Conservation (phyloP, 2,797 vertebrate genomes). For the Sebastes cheni region DNA sequence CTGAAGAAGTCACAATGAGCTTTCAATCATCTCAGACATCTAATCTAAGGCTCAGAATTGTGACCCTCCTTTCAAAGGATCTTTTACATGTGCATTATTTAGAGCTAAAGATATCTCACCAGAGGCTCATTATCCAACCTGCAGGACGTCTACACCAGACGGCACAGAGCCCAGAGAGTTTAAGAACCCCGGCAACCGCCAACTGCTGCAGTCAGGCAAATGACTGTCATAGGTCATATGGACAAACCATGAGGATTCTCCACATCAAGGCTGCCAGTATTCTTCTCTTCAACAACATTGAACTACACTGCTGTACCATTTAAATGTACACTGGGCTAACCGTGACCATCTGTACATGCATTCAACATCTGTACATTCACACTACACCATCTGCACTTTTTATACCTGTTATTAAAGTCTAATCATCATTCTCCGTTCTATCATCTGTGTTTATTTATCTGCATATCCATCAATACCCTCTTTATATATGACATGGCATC, state of each 20-base stretch:
- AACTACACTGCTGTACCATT: not conserved
- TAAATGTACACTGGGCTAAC: not conserved
- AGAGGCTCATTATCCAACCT: slow-evolving; percentile 14
- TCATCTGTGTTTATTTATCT: not conserved
- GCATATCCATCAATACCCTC: not conserved
- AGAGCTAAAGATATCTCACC: not conserved
- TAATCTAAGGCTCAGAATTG: not conserved
- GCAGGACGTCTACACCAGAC: not conserved
- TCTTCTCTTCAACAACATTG: not conserved
- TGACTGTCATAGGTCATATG: slow-evolving; percentile 24
- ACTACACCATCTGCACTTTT: not conserved
- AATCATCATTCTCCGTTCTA: not conserved
- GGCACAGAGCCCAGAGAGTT: slow-evolving; percentile 10
- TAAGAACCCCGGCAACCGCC: not conserved
- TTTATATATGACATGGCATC: not conserved
- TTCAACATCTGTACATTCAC: not conserved
- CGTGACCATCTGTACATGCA: not conserved
- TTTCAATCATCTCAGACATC: not conserved
- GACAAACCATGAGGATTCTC: slow-evolving; percentile 4
- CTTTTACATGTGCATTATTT: slow-evolving; percentile 26
- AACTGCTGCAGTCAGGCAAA: not conserved
- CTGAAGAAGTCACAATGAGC: not conserved
- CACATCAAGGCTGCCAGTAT: not conserved
- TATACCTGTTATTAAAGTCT: not conserved
- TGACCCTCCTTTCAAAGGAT: not conserved